Evolutionary conservation across 2,888 invertebrate species (phyloP), one percentile per base, ranked within the genome.

Genomic region (Meiosimyza decipiens): DNA sequence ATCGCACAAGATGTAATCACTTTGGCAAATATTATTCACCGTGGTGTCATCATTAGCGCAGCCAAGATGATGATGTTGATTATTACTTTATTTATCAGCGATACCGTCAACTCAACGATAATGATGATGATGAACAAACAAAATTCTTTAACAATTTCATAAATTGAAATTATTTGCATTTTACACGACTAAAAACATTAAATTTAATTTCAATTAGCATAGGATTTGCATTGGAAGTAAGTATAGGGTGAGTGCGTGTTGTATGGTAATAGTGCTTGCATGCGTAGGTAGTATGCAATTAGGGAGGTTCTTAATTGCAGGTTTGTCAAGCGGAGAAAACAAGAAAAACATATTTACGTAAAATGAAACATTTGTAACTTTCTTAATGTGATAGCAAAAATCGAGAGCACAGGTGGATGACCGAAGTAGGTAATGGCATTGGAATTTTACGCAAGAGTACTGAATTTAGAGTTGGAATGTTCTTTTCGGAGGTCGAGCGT

Each of bases 221-320:
- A 80, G 82, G 82, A 85, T 84, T 79, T 78, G 77, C 83, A 84
- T 84, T 82, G 76, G 33, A 70, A 72, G 40, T 13, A 54, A 74
- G 40, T 9, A 40, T 40, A 40, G 40, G 40, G 40, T 40, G 40
- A 40, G 40, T 9, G 40, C 40, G 40, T 40, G 40, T 40, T 40
- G 9, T 40, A 40, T 40, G 40, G 40, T 40, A 40, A 40, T 40
- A 40, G 40, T 40, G 55, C 71, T 54, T 67, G 54, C 67, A 55
- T 69, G 69, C 28, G 50, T 59, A 13, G 40, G 40, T 40, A 40
- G 40, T 40, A 40, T 40, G 40, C 40, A 40, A 40, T 40, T 40
- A 40, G 40, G 40, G 40, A 40, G 40, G 40, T 7, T 40, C 40
- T 40, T 40, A 40, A 40, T 40, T 50, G 33, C n/a, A 12, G 18